phyloP scores from a whole-genome alignment of 2,888 invertebrate species.

The Tinea trinotella region DNA sequence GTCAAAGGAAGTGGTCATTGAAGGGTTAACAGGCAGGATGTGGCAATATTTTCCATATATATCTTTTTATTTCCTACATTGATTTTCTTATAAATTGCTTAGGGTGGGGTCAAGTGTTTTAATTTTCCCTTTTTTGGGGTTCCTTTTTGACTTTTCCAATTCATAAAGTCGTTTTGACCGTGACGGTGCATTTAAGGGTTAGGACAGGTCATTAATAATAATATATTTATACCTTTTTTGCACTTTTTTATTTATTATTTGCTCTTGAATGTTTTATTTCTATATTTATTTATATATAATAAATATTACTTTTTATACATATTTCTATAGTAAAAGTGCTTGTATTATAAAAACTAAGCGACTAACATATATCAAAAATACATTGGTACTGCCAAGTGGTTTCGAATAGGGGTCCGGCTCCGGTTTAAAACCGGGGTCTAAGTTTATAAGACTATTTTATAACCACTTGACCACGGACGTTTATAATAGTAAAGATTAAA shows the following conservation, averaged over 20 bases:
- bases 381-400: too few species aligned
- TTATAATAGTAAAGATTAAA: too few species aligned
- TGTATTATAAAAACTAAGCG: too few species aligned
- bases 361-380: too few species aligned
- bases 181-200: slow-evolving; percentile 10
- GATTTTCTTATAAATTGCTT: slow-evolving; percentile 54
- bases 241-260: neutral
- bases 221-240: neutral
- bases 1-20: slow-evolving; percentile 46
- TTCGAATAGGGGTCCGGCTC: too few species aligned
- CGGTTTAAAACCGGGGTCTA: too few species aligned
- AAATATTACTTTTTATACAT: too few species aligned
- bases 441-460: too few species aligned
- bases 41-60: slow-evolving; percentile 52
- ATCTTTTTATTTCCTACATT: slow-evolving; percentile 51
- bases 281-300: too few species aligned
- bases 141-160: slow-evolving; percentile 9
- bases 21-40: slow-evolving; percentile 55
- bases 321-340: too few species aligned
- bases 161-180: slow-evolving; percentile 11
- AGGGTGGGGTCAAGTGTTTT: slow-evolving; percentile 18
- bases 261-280: too few species aligned
- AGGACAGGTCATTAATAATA: neutral
- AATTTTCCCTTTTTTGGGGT: slow-evolving; percentile 3
- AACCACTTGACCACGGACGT: too few species aligned